phyloP scores from a whole-genome alignment of 2,797 vertebrate genomes.

The Petrocephalus sullivani region DNA sequence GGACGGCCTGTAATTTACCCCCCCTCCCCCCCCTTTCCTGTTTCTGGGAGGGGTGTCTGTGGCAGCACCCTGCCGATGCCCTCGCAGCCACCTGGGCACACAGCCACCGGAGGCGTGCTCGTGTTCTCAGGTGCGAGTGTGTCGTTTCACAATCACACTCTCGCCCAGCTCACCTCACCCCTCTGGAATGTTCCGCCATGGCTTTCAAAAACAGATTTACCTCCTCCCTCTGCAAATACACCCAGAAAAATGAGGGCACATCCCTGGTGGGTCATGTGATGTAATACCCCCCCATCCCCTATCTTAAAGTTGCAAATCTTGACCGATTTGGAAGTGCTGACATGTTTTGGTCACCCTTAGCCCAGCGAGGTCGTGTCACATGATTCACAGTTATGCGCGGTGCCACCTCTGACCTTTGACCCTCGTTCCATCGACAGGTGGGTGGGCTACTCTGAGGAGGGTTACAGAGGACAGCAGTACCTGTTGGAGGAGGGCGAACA shows the following conservation, averaged over 20 bases:
- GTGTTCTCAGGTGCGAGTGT: not conserved
- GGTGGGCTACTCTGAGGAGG: constrained; percentile 72
- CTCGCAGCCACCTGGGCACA: not conserved
- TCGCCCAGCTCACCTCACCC: constrained; percentile 8
- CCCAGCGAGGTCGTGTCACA: not conserved
- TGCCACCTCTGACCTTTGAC: not conserved
- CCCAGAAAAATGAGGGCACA: not conserved
- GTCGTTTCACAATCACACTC: constrained; percentile 23
- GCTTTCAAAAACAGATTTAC: not conserved
- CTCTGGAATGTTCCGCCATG: constrained; percentile 25
- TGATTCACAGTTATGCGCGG: not conserved
- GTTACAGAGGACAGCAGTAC: constrained; percentile 72
- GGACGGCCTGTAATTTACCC: not conserved
- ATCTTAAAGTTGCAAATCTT: not conserved
- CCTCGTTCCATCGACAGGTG: constrained; percentile 57
- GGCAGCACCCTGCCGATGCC: not conserved
- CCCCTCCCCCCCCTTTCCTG: not conserved
- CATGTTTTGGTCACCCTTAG: not conserved
- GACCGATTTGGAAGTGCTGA: not conserved
- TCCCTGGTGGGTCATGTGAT: not conserved
- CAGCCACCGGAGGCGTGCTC: not conserved
- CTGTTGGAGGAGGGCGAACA: constrained; percentile 76
- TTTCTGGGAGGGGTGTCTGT: not conserved
- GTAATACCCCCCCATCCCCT: not conserved
- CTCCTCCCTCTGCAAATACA: constrained; percentile 32